phyloP scores from a whole-genome alignment of 2,113 vertebrate species.

The Callionymus lyra region DNA sequence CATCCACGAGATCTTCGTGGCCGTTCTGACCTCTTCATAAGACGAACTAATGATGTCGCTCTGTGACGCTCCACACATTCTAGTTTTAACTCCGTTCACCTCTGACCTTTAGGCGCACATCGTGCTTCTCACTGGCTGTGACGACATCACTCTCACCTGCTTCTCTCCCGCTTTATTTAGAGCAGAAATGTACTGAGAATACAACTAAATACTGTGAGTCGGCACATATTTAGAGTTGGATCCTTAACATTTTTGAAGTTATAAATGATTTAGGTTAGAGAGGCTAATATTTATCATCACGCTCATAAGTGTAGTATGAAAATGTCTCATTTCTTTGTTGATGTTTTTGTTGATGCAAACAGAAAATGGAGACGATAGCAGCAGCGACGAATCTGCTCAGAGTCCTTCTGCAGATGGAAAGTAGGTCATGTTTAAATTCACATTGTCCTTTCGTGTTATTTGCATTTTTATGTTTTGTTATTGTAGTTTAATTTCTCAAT shows the following conservation, averaged over 20 bases:
- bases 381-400: conserved; percentile 82
- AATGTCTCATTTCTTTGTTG: conserved; percentile 7
- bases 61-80: conserved; percentile 1
- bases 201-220: too few species aligned
- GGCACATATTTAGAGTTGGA: too few species aligned
- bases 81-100: conserved; percentile 9
- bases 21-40: conserved; percentile 18
- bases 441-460: background rate
- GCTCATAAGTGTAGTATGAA: background rate
- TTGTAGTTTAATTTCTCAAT: too few species aligned
- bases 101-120: background rate
- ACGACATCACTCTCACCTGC: conserved; percentile 49
- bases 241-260: too few species aligned
- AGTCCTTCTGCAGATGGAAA: conserved; percentile 86
- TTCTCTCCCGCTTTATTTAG: conserved; percentile 19
- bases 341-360: conserved; percentile 1
- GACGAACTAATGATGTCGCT: conserved; percentile 36
- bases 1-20: conserved; percentile 29
- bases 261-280: too few species aligned
- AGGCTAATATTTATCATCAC: too few species aligned
- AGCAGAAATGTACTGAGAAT: too few species aligned
- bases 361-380: conserved; percentile 89
- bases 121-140: conserved; percentile 13
- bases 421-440: conserved; percentile 52
- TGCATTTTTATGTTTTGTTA: background rate